Percentiles rank a stretch among this genome's conserved stretches.
Evolutionary conservation across 2,888 invertebrate genomes (phyloP).

Genomic region (Tinea trinotella): DNA sequence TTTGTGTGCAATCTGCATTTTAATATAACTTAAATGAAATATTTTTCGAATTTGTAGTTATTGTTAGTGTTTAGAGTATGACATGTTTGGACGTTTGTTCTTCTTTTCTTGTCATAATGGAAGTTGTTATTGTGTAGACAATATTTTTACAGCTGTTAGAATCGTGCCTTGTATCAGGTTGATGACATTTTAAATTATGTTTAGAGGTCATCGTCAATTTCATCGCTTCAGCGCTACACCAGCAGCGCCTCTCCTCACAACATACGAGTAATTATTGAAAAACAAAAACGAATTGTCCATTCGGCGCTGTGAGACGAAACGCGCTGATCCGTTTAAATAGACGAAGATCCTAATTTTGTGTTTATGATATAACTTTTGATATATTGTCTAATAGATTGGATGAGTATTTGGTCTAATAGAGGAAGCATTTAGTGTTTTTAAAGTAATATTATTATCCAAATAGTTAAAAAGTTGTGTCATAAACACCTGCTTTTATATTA

Average conservation of each 20-base stretch:
- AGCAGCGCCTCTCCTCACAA: too few species aligned
- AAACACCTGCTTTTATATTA: not conserved
- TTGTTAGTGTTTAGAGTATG: constrained; percentile 2
- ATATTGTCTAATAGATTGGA: too few species aligned
- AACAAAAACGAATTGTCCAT: too few species aligned
- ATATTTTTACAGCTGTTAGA: not conserved
- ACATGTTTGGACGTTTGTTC: not conserved
- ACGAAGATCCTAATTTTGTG: too few species aligned
- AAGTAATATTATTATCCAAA: not conserved
- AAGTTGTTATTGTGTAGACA: not conserved
- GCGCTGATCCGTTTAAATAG: too few species aligned
- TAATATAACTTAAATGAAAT: constrained; percentile 25
- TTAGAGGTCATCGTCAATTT: too few species aligned
- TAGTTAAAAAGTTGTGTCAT: not conserved
- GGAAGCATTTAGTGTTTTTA: not conserved
- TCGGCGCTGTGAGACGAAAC: too few species aligned
- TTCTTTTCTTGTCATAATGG: not conserved
- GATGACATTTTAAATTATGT: too few species aligned
- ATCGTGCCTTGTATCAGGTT: too few species aligned
- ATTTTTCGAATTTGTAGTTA: constrained; percentile 8
- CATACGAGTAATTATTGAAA: too few species aligned
- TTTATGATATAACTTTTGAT: too few species aligned
- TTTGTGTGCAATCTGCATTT: constrained; percentile 38
- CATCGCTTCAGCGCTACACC: too few species aligned
- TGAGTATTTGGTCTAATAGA: not conserved